A percentile compares a stretch with the other conserved stretches of the same genome.
These are phyloP conservation scores for Agrotis clavis DNA, from an alignment of 2,888 invertebrate species.

Conservation along the genomic window DNA sequence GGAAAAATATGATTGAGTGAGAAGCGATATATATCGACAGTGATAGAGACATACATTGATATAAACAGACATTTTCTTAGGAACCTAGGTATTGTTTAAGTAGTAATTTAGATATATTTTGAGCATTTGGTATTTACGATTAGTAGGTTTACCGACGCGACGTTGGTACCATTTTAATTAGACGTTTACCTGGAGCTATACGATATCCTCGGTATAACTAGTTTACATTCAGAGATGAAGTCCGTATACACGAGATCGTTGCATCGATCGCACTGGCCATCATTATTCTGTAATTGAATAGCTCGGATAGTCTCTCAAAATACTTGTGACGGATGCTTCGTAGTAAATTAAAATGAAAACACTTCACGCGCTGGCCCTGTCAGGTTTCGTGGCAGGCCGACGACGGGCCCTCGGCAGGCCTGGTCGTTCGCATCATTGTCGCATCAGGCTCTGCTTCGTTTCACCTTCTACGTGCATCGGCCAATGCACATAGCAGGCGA, in stretches of 20 bases:
- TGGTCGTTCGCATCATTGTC: conserved; percentile 75
- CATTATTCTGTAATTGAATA: conserved; percentile 27
- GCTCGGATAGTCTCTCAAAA: conserved; percentile 12
- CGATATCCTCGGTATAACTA: background rate
- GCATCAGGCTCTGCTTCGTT: conserved; percentile 76
- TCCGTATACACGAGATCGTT: conserved; percentile 1
- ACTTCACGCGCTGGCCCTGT: conserved; percentile 71
- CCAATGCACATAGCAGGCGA: conserved; percentile 54
- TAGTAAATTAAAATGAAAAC: conserved; percentile 77
- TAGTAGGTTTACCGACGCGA: background rate
- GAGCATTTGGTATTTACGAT: background rate
- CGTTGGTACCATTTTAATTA: too few species aligned
- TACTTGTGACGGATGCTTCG: conserved; percentile 46
- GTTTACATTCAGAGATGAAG: conserved; percentile 11
- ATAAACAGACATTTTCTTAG: background rate
- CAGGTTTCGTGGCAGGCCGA: conserved; percentile 75
- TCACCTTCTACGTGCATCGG: conserved; percentile 71
- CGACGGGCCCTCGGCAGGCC: conserved; percentile 67
- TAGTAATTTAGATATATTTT: background rate
- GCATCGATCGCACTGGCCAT: conserved; percentile 21
- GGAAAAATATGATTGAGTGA: background rate
- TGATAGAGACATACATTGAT: background rate
- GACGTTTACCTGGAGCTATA: too few species aligned
- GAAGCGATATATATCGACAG: background rate
- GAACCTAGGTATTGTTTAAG: background rate